Evolutionary conservation across 2,113 vertebrate species (phyloP).

Genomic region (Athene noctua): DNA sequence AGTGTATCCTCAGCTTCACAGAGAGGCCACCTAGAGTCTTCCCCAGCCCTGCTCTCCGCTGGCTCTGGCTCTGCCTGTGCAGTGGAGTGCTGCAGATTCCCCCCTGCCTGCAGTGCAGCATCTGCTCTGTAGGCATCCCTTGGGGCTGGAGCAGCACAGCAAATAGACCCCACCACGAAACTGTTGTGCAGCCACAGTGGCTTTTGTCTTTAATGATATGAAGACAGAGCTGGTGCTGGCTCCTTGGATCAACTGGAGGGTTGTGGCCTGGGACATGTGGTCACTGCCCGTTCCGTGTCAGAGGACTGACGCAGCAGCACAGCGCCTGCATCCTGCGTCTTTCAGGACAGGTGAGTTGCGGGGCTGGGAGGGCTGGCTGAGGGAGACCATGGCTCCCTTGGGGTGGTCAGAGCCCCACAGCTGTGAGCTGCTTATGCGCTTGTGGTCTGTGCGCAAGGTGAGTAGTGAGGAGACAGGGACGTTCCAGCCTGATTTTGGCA

Average conservation of each 20-base stretch:
- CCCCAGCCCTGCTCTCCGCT: not conserved
- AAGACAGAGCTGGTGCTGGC: not conserved
- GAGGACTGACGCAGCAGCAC: not conserved
- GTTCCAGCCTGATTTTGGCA: not conserved
- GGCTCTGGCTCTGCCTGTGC: not conserved
- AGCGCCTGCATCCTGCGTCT: not conserved
- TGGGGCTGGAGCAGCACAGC: not conserved
- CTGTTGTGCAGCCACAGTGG: not conserved
- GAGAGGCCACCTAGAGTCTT: not conserved
- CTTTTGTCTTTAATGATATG: not conserved
- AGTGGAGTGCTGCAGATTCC: not conserved
- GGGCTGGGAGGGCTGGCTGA: not conserved
- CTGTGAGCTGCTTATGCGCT: not conserved
- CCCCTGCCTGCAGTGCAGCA: not conserved
- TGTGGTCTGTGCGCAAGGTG: not conserved
- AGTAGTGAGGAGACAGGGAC: not conserved
- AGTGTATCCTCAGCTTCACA: not conserved
- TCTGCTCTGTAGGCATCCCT: not conserved
- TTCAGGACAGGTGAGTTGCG: not conserved
- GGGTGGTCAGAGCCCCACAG: not conserved
- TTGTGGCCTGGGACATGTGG: not conserved
- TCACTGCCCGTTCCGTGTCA: not conserved
- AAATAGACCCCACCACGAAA: not conserved
- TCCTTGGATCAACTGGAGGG: not conserved
- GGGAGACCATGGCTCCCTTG: accelerated